Conservation (phyloP, 2,113 vertebrate genomes). For the Tautogolabrus adspersus region DNA sequence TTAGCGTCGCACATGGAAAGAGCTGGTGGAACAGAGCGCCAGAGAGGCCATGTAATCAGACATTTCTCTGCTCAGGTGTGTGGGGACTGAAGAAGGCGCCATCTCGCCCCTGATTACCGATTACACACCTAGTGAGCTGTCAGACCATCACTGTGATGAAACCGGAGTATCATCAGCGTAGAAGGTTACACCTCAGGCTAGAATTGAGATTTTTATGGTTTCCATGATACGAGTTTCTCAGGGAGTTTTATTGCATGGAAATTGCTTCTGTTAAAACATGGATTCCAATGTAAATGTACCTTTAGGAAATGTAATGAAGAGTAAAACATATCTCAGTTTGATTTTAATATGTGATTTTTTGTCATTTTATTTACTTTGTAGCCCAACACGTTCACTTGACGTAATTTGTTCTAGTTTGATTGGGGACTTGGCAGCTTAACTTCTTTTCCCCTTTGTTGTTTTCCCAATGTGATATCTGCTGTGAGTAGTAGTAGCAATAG, state of each 20-base stretch:
- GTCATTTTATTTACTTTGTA: not conserved
- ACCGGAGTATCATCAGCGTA: slow-evolving; percentile 19
- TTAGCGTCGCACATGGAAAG: slow-evolving; percentile 58
- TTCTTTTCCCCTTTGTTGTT: too few relatives aligned
- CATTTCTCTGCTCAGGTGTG: slow-evolving; percentile 70
- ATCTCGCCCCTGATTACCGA: slow-evolving; percentile 59
- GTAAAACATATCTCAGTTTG: too few relatives aligned
- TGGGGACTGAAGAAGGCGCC: slow-evolving; percentile 50
- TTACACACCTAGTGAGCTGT: slow-evolving; percentile 65
- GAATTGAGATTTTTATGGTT: slow-evolving; percentile 1
- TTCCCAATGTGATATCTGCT: too few relatives aligned
- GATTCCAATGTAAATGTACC: not conserved
- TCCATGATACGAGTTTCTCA: slow-evolving; percentile 3
- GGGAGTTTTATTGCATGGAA: slow-evolving; percentile 1
- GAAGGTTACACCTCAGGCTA: slow-evolving; percentile 52
- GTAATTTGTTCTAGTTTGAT: too few relatives aligned
- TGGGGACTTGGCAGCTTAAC: too few relatives aligned
- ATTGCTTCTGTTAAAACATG: not conserved
- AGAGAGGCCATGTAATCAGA: slow-evolving; percentile 69
- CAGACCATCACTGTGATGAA: slow-evolving; percentile 57
- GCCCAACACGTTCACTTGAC: too few relatives aligned
- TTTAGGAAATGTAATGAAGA: not conserved
- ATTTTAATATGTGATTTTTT: too few relatives aligned
- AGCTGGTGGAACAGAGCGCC: slow-evolving; percentile 70
- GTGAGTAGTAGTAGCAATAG: too few relatives aligned